Conservation (phyloP, 2,113 vertebrate species). For the Epinephelus moara region DNA sequence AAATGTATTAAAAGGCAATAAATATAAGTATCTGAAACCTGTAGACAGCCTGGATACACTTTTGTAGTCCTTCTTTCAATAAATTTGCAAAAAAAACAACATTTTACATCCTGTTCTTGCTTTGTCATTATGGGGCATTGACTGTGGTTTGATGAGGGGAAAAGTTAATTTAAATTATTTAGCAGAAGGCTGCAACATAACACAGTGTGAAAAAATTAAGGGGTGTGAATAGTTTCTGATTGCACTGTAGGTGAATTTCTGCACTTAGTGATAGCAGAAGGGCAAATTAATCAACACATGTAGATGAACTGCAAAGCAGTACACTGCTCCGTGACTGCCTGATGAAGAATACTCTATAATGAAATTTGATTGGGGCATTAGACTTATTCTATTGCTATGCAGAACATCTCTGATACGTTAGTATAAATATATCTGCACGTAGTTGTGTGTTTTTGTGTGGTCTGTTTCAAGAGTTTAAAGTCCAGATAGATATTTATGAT, state of each 20-base stretch:
- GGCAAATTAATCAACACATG: slow-evolving; percentile 18
- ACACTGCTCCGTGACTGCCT: background rate
- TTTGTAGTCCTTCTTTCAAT: no score
- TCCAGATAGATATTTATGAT: slow-evolving; percentile 11
- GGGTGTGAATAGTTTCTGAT: background rate
- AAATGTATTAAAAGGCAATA: no score
- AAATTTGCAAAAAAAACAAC: no score
- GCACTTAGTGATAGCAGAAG: background rate
- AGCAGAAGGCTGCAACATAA: background rate
- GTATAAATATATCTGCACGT: slow-evolving; percentile 6
- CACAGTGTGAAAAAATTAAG: no score
- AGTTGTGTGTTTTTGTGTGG: background rate
- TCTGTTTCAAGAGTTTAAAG: slow-evolving; percentile 3
- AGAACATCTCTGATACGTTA: background rate
- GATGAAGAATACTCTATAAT: background rate
- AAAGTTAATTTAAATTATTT: no score
- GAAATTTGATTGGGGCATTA: background rate
- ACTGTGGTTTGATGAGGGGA: no score
- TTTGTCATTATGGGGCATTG: no score
- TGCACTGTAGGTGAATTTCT: background rate
- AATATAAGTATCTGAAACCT: no score
- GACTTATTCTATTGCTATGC: background rate
- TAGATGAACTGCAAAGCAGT: slow-evolving; percentile 8
- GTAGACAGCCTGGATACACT: no score
- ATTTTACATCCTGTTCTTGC: no score